Evolutionary conservation across 2,888 invertebrate species (phyloP).

Genomic region (Hybos culiciformis): DNA sequence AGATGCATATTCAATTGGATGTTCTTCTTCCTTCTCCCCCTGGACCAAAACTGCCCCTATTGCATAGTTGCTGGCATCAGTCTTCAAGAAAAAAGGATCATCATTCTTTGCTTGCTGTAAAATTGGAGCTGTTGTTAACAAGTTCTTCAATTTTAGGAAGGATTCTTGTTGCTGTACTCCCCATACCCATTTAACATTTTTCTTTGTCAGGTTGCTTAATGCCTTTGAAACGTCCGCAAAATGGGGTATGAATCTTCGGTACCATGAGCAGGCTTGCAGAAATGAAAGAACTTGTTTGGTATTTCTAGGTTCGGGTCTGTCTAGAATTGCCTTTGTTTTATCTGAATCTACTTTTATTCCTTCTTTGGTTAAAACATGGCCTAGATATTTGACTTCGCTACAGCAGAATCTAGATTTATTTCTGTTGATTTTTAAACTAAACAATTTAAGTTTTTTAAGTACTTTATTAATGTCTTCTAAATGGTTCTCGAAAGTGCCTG

Average conservation of each 20-base stretch:
- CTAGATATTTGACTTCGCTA: conserved; percentile 2
- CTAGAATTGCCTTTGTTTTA: conserved; percentile 14
- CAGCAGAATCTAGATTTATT: conserved; percentile 5
- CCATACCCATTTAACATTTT: conserved; percentile 20
- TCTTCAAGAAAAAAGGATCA: conserved; percentile 18
- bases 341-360: conserved; percentile 14
- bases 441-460: conserved; percentile 16
- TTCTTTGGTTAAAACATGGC: conserved; percentile 12
- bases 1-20: conserved; percentile 17
- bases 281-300: conserved; percentile 14
- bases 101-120: conserved; percentile 14
- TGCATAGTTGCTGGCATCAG: conserved; percentile 20
- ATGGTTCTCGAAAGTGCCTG: conserved; percentile 15
- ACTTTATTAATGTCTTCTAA: conserved; percentile 18
- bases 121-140: conserved; percentile 14
- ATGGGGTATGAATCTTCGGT: conserved; percentile 11
- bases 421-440: conserved; percentile 11
- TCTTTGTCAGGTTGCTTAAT: conserved; percentile 19
- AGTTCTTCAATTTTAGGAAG: conserved; percentile 13
- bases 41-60: conserved; percentile 4
- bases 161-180: conserved; percentile 13
- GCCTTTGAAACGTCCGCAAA: conserved; percentile 18
- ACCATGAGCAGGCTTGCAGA: conserved; percentile 13
- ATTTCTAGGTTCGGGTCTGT: conserved; percentile 14
- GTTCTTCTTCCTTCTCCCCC: conserved; percentile 9